Base-by-base conservation (phyloP, 2,888 invertebrate genomes). In the Drosophila neonasuta region DNA sequence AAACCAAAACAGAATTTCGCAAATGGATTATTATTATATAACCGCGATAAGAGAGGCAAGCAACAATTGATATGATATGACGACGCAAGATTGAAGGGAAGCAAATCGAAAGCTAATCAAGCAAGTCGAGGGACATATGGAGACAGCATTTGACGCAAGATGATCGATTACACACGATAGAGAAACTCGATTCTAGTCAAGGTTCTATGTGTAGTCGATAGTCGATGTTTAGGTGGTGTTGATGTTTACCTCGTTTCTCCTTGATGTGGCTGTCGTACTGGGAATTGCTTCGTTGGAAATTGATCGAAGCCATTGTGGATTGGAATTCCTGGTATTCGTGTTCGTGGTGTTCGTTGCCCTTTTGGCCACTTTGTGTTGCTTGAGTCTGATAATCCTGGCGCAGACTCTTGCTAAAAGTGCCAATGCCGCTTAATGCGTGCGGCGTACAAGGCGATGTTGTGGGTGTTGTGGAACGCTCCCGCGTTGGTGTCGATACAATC, bases 191-290 rank as follows among this genome's bases (percentile, higher is more conserved):
- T 30, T 29, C 42, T 24, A 10, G 7, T 13, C 44, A 45, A 34
- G 9, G 9, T 29, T 30, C 20, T 13, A 24, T 3, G 9, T 20
- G 48, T 10, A 11, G n/a, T 15, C 10, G 10, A 11, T 24, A 45
- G 6, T 11, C 11, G 11, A 42, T 15, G 6, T 20, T 24, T 8
- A 36, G 20, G 6, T 20, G 17, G 17, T 39, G 39, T 15, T 8
- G 39, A n/a, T 20, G n/a, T 63, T 92, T 93, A 96, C 96, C 96
- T 96, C 95, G 94, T 89, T 96, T 96, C 91, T 95, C 94, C 82
- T 94, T 95, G 90, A 97, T 97, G 91, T 96, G 96, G 60, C 95
- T 94, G 91, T 97, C 97, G 91, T 95, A 96, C 91, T 96, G 95
- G 86, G 95, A 95, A 89, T 94, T 95, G 91, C 95, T 96, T 89